Percentiles rank a stretch among this genome's conserved stretches.
Conservation (phyloP, 2,113 vertebrate species). For the Labrus mixtus region DNA sequence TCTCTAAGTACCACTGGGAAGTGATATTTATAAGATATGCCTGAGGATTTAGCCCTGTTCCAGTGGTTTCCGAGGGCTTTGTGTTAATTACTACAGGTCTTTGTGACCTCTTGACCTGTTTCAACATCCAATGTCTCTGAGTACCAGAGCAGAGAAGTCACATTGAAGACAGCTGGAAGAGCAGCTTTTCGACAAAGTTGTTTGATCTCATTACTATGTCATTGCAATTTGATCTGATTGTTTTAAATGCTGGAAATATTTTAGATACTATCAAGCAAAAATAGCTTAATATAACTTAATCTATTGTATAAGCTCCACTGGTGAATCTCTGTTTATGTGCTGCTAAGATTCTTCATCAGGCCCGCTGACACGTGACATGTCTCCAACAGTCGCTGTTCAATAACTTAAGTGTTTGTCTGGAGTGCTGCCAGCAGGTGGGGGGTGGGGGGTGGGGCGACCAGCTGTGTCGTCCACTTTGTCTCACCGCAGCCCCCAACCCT, state of each 20-base stretch:
- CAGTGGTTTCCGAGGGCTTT: background rate
- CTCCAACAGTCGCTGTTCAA: slow-evolving; percentile 35
- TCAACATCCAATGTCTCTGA: slow-evolving; percentile 7
- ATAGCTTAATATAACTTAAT: background rate
- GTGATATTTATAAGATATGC: slow-evolving; percentile 5
- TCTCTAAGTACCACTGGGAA: background rate
- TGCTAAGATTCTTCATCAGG: background rate
- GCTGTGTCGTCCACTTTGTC: slow-evolving; percentile 37
- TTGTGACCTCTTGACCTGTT: slow-evolving; percentile 26
- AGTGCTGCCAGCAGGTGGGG: slow-evolving; percentile 48
- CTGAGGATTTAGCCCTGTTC: background rate
- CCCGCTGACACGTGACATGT: background rate
- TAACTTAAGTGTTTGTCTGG: slow-evolving; percentile 59
- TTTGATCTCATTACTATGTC: background rate
- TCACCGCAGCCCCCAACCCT: slow-evolving; percentile 16
- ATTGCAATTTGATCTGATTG: background rate
- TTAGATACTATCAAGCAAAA: background rate
- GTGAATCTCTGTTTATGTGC: background rate
- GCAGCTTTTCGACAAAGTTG: background rate
- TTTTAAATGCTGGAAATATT: too few relatives aligned
- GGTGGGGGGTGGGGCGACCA: slow-evolving; percentile 38
- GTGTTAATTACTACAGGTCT: slow-evolving; percentile 19
- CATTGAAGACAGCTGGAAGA: slow-evolving; percentile 8
- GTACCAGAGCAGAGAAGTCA: slow-evolving; percentile 9
- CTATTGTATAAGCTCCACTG: too few relatives aligned